Evolutionary conservation across 2,888 invertebrate species (phyloP).

Genomic region (Ormyrus thymus): DNA sequence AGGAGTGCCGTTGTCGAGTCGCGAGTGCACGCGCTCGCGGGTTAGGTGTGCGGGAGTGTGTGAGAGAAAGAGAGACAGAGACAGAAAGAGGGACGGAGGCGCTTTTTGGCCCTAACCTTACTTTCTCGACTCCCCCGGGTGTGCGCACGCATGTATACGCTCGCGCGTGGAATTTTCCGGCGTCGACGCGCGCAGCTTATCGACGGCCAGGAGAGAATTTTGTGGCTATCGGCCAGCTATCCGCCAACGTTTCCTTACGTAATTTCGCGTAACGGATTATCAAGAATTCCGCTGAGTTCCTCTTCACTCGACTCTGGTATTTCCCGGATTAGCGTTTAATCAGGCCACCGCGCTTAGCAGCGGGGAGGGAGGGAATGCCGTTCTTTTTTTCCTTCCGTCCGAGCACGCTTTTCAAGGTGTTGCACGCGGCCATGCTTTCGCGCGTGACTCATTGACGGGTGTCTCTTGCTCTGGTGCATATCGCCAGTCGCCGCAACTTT

Average conservation of each 20-base stretch:
- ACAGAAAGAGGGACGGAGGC: too few relatives aligned
- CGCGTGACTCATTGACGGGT: slow-evolving; percentile 68
- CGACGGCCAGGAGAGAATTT: neutral
- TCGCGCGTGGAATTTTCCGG: slow-evolving; percentile 27
- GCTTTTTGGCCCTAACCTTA: slow-evolving; percentile 37
- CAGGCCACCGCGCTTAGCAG: too few relatives aligned
- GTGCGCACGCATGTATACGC: neutral
- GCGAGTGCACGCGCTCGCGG: too few relatives aligned
- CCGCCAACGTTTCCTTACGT: slow-evolving; percentile 21
- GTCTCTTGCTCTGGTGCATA: slow-evolving; percentile 9
- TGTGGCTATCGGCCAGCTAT: neutral
- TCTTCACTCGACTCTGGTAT: too few relatives aligned
- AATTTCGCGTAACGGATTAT: slow-evolving; percentile 6
- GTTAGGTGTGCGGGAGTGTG: too few relatives aligned
- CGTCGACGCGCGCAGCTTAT: slow-evolving; percentile 5
- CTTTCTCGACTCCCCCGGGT: slow-evolving; percentile 10
- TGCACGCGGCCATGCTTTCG: slow-evolving; percentile 63
- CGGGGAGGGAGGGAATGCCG: too few relatives aligned
- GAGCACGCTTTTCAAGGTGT: slow-evolving; percentile 8
- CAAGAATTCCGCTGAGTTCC: too few relatives aligned
- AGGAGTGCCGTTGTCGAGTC: too few relatives aligned
- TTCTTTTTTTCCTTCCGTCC: too few relatives aligned
- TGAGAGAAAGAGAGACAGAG: too few relatives aligned
- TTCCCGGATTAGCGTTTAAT: too few relatives aligned
- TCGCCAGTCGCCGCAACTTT: neutral